phyloP scores from a whole-genome alignment of 2,113 vertebrate genomes.

The Callipepla californica region DNA sequence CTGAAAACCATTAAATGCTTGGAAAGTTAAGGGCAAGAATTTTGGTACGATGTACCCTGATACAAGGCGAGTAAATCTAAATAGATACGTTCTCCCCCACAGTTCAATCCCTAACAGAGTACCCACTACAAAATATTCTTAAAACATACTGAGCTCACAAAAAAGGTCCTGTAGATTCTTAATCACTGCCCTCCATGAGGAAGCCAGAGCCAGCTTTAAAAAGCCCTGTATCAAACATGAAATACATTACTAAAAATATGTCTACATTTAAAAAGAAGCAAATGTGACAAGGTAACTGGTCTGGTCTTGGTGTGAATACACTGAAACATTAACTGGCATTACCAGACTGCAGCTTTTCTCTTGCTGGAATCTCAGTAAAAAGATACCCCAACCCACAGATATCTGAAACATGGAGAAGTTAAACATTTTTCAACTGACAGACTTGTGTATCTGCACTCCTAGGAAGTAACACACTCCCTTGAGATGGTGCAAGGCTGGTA shows the following conservation, averaged over 20 bases:
- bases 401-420: slow-evolving; percentile 20
- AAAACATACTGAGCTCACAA: not conserved
- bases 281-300: not conserved
- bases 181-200: not conserved
- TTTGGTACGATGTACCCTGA: not conserved
- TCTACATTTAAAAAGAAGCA: slow-evolving; percentile 34
- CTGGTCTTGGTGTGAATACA: not conserved
- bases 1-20: not conserved
- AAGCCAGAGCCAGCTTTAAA: slow-evolving; percentile 48
- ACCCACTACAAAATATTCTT: not conserved
- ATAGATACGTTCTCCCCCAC: not conserved
- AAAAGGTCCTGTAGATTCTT: slow-evolving; percentile 8
- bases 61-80: not conserved
- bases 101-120: not conserved
- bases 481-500: slow-evolving; percentile 34
- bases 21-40: not conserved
- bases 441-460: slow-evolving; percentile 16
- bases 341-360: not conserved
- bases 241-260: not conserved
- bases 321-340: not conserved
- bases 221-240: slow-evolving; percentile 40
- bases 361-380: not conserved
- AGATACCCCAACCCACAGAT: not conserved
- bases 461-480: slow-evolving; percentile 20
- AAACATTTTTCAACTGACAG: not conserved